Base-by-base conservation (phyloP, 2,888 invertebrate species). In the Nymphalis polychloros region DNA sequence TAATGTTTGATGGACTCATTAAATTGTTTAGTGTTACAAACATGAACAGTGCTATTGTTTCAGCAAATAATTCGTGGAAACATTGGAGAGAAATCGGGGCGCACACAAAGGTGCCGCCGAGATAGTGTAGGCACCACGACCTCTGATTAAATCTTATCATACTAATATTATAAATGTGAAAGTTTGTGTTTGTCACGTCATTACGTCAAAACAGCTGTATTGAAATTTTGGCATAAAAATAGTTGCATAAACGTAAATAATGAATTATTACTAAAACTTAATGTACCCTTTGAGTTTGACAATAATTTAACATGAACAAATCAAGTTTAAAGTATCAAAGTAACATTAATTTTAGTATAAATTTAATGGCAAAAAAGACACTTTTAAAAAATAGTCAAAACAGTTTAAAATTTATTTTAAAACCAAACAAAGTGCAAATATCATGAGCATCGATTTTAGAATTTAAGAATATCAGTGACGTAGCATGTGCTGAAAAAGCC, bases 61-160 rank as follows among this genome's bases (percentile, higher is more conserved):
- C 84, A 89, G 89, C 87, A 91, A 92, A 92, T 92, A 90, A 84
- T 91, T 88, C 91, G 82, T 79, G 82, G 92, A 91, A 89, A 85
- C 84, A 81, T 84, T 79, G 78, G 81, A 85, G 78, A 77, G 89
- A 89, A 92, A 91, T 91, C 90, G 87, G 87, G 81, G 79, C 76
- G 75, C 79, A 81, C 73, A 84, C 85, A 84, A 85, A 88, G 84
- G 81, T 77, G 78, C 84, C 86, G 86, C 81, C 73, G 75, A 80
- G 80, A 85, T 86, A 76, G 78, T 77, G 77, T 77, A 81, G 81
- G 82, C 80, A 82, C 81, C 63, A 49, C 55, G 76, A 68, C 63
- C 69, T 68, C 64, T 71, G 64, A 72, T 72, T 67, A 64, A 64
- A 67, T 70, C 41, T 64, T 64, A 67, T 63, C 50, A 67, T 20